phyloP scores from a whole-genome alignment of 2,797 vertebrate species.

The Neomorphus geoffroyi region DNA sequence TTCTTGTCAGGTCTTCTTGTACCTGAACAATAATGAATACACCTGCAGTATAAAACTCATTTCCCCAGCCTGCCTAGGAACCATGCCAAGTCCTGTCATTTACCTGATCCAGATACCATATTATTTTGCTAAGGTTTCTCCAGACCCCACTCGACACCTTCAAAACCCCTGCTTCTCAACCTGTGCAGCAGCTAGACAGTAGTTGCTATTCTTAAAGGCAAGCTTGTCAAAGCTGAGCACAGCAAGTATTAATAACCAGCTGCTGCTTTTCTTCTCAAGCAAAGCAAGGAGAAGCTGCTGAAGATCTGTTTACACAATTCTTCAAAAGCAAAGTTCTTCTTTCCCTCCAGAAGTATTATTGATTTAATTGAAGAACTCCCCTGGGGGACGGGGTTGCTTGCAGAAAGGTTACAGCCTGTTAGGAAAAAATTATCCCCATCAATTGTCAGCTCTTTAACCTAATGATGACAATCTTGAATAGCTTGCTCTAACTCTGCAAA shows the following conservation, averaged over 20 bases:
- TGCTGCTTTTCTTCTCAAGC: constrained; percentile 2
- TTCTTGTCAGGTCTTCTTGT: neutral
- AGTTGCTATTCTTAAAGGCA: neutral
- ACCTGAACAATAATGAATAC: neutral
- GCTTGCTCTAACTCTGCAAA: constrained; percentile 28
- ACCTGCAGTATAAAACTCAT: neutral
- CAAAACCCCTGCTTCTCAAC: neutral
- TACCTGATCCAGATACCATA: neutral
- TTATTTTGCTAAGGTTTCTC: neutral
- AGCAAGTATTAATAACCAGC: constrained; percentile 50
- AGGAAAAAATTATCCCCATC: constrained; percentile 58
- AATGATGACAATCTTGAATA: constrained; percentile 54
- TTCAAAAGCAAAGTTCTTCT: constrained; percentile 31
- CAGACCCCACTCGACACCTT: neutral
- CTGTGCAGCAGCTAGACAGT: neutral
- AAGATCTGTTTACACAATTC: constrained; percentile 25
- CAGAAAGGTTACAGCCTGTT: constrained; percentile 47
- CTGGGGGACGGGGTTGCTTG: neutral
- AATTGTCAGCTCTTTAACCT: constrained; percentile 66
- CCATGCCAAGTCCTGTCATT: neutral
- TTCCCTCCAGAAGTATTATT: constrained; percentile 44
- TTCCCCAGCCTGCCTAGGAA: neutral
- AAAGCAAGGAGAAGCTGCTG: neutral
- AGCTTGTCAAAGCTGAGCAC: neutral
- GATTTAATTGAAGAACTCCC: constrained; percentile 56